Base-by-base conservation (phyloP, 1,140 invertebrate species). In the Pseudoatta argentina region DNA sequence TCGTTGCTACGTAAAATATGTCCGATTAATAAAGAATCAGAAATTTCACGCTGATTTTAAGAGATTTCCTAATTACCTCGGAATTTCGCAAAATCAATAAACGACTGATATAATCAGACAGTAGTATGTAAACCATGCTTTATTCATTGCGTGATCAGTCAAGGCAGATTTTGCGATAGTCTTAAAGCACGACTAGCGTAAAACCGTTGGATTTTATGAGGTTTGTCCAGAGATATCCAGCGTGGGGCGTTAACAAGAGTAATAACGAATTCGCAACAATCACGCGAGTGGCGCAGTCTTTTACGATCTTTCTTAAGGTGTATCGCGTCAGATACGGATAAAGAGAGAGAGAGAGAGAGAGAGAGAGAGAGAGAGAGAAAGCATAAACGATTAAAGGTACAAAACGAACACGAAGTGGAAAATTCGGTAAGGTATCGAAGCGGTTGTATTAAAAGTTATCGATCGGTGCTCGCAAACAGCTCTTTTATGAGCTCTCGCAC, bases 231-330 rank as follows among this genome's bases (percentile, higher is more conserved):
- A 85, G 87, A 89, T 90, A 79, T 87, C 64, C 72, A 85, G 85
- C 85, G 87, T 76, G 72, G 85, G 87, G 86, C 91, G 91, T 93
- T 93, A 93, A 93, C 93, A 88, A 93, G 93, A 90, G 91, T 86
- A 93, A 89, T 93, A 93, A 93, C 91, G 89, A 93, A 93, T 92
- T 93, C 91, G 92, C 87, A 91, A 92, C 92, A 91, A 93, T 93
- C 93, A 92, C 93, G 93, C 93, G 81, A 93, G 86, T 91, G 76
- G 87, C 83, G 71, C 64, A 51, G 53, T 27, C 66, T 90, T 91
- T 91, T 91, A 91, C 89, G 89, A 91, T 73, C 86, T 66, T 57
- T 71, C 82, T 72, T 51, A 78, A 71, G 71, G 44, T 44, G 72
- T 57, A 90, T 90, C 72, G 82, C 67, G 64, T n/a, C 14, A 16